Base-by-base conservation (phyloP, 2,797 vertebrate genomes). In the Centroberyx gerrardi region DNA sequence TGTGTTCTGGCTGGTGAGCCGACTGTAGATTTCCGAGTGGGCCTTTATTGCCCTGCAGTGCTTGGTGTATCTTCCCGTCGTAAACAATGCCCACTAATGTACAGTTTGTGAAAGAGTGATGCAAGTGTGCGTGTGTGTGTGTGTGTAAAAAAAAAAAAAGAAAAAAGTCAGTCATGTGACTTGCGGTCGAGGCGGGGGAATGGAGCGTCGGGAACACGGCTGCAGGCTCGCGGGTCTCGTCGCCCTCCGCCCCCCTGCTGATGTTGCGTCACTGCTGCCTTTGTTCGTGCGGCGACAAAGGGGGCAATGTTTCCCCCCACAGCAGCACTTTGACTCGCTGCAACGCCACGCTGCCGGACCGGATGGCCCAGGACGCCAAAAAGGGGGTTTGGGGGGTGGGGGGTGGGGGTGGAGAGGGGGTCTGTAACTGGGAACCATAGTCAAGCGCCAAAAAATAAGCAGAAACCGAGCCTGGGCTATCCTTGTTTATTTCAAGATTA, bases 221-320 rank as follows among this genome's bases (percentile, higher is more conserved):
- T 40, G 52, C 54, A 74, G 38, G 53, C 63, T 72, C 56, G 70
- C 66, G 51, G 62, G 72, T 68, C 81, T 85, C 68, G 46, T 72
- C 86, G 60, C 68, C 80, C 76, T 4, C 55, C 44, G 28, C 48
- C 38, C n/a, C 62, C 52, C 72, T 78, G 59, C 79, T 80, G 72
- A 72, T 63, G 80, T 93, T 85, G 90, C 88, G 77, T 95, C 93
- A 94, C 65, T 60, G 36, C 79, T 27, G 77, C 87, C 91, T 93
- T 94, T 94, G 94, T 95, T 77, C 60, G 49, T 6, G 60, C 12
- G 74, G 72, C 61, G 68, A 95, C 94, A 95, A 95, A 93, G 92
- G 90, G 44, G 67, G 53, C 91, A 91, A 92, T 95, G 94, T 95
- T 90, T 80, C 22, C 60, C 76, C 69, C 69, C 46, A 55, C 65